Evolutionary conservation across 2,113 vertebrate genomes (phyloP).

Genomic region (Antigone vipio): DNA sequence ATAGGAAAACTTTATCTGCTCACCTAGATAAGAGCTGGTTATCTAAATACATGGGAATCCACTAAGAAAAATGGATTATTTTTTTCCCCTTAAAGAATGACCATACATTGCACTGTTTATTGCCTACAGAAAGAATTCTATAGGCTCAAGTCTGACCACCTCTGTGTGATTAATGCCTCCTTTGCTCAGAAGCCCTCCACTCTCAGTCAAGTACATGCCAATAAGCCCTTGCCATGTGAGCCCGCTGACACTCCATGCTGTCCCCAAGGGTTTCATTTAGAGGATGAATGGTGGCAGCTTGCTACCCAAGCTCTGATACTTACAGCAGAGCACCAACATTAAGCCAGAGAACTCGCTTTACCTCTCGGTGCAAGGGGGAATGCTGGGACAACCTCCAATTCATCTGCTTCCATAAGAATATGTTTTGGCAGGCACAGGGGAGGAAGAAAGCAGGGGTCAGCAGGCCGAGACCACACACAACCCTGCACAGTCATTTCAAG

Average conservation of each 20-base stretch:
- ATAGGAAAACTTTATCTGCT: background rate
- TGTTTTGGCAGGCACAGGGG: background rate
- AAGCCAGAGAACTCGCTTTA: background rate
- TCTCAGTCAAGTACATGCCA: background rate
- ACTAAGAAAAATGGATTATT: too few relatives aligned
- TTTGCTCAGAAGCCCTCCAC: background rate
- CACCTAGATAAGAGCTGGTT: too few relatives aligned
- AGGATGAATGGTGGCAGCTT: background rate
- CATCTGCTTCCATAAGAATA: background rate
- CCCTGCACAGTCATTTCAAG: background rate
- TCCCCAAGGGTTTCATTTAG: background rate
- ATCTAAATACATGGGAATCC: background rate
- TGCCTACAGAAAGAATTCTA: background rate
- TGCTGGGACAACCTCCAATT: background rate
- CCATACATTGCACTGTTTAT: background rate
- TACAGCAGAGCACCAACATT: background rate
- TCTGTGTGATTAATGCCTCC: too few relatives aligned
- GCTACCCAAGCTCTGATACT: accelerated
- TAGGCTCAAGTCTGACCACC: background rate
- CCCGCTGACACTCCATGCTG: accelerated
- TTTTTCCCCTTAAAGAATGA: background rate
- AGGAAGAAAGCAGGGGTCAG: background rate
- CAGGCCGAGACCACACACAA: background rate
- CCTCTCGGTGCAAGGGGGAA: background rate
- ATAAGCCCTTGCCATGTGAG: accelerated